Evolutionary conservation across 2,888 invertebrate species (phyloP), one percentile per base, ranked within the genome.

Genomic region (Stenotaenia linearis): DNA sequence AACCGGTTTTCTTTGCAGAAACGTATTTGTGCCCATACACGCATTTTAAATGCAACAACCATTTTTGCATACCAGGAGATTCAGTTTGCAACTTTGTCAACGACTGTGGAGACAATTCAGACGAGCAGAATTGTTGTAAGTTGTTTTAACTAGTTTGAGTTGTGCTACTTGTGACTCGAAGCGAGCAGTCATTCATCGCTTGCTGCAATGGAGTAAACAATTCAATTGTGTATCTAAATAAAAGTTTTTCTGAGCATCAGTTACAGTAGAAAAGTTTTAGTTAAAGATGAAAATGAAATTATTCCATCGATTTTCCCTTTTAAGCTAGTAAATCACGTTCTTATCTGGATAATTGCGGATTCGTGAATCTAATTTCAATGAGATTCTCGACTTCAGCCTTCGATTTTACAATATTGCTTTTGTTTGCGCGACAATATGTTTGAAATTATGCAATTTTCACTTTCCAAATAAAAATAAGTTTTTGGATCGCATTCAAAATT

Each of bases 1-100:
- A n/a, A 18, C 18, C 5, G 7, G 5, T 0, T 45, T 32, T 50
- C 21, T 50, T 78, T 77, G 12, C 83, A 85, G 88, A 88, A 81
- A 85, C 86, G 0, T 87, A 85, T 82, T 82, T 83, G 18, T 88
- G 88, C 82, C 87, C 87, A 0, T 82, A 81, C 18, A 87, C 86
- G 0, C 88, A 88, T 83, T 85, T 86, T 82, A 89, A 89, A 83
- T 89, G 88, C 82, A 83, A 83, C 80, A 88, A 88, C 83, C 86
- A 88, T 82, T 86, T 85, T 83, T 89, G 88, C 83, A 84, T 88
- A 21, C 86, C 87, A 0, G 84, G 83, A 21, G 86, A 86, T 78
- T 81, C 81, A 9, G 82, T 84, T 15, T 87, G 87, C 80, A 85
- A 88, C 82, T 86, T 85, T 80, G 83, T 83, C 3, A 84, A 87